These are phyloP conservation scores for Phaetusa simplex DNA, from an alignment of 2,113 vertebrate genomes.

Conservation along the genomic window DNA sequence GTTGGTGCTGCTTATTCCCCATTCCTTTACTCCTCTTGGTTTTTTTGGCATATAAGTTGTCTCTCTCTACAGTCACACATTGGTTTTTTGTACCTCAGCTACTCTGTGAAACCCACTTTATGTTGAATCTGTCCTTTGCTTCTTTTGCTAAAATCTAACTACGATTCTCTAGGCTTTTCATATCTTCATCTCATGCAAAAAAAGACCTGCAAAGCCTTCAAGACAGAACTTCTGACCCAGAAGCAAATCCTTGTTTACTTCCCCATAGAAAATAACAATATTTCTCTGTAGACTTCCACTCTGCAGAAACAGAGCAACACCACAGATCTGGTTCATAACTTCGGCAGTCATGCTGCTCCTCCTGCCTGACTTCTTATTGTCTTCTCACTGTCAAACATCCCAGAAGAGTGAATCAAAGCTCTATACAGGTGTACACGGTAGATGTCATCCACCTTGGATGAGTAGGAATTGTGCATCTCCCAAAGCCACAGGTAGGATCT, in stretches of 20 bases:
- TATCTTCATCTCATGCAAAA: neutral
- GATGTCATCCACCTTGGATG: neutral
- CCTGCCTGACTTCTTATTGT: neutral
- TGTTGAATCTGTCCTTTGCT: neutral
- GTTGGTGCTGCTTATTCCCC: neutral
- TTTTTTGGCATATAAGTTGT: neutral
- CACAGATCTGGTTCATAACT: neutral
- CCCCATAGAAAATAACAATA: neutral
- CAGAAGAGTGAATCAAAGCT: neutral
- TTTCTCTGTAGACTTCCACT: neutral
- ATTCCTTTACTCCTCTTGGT: neutral
- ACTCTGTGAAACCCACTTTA: neutral
- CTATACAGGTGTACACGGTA: no score
- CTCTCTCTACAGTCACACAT: neutral
- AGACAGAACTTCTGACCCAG: neutral
- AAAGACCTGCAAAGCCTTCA: neutral
- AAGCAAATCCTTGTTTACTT: neutral
- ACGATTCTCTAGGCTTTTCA: constrained; percentile 31
- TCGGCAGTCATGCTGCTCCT: neutral
- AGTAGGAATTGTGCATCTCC: neutral
- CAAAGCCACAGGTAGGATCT: neutral
- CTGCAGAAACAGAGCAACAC: neutral
- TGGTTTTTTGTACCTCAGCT: neutral
- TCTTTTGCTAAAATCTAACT: neutral
- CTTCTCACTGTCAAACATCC: neutral